phyloP scores from a whole-genome alignment of 1,140 invertebrate genomes.

The Bombus confusus region DNA sequence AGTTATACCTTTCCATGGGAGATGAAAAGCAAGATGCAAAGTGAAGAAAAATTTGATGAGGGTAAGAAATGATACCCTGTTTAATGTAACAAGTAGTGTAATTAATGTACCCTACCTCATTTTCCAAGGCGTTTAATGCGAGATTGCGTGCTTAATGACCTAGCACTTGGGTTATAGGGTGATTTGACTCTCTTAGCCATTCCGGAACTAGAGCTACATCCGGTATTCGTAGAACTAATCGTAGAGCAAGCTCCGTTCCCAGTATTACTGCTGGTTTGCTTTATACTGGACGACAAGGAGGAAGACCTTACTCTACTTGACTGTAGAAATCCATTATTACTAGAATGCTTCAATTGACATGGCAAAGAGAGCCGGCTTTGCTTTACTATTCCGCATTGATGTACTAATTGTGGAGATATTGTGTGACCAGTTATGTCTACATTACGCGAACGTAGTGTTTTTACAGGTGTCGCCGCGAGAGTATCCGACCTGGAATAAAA shows the following conservation, averaged over 20 bases:
- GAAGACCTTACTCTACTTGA: constrained; percentile 62
- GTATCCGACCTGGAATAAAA: constrained; percentile 75
- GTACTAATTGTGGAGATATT: constrained; percentile 75
- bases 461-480: constrained; percentile 79
- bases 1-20: background rate
- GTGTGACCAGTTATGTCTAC: constrained; percentile 79
- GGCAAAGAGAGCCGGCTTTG: constrained; percentile 72
- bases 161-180: constrained; percentile 73
- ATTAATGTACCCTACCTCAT: constrained; percentile 59
- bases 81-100: constrained; percentile 25
- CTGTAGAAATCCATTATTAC: constrained; percentile 49
- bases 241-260: constrained; percentile 58
- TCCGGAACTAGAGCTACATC: constrained; percentile 58
- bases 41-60: constrained; percentile 38
- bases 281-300: constrained; percentile 62
- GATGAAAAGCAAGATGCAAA: constrained; percentile 24
- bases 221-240: constrained; percentile 41
- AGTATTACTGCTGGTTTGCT: constrained; percentile 55
- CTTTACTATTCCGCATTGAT: constrained; percentile 77
- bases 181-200: constrained; percentile 77
- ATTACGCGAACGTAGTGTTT: constrained; percentile 79
- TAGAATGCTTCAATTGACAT: constrained; percentile 69
- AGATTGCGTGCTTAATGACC: constrained; percentile 76
- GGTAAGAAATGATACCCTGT: constrained; percentile 60
- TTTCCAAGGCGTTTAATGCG: constrained; percentile 80